Percentiles rank a stretch among this genome's conserved stretches.
Evolutionary conservation across 2,888 invertebrate genomes (phyloP).

Genomic region (Phengaris arion): DNA sequence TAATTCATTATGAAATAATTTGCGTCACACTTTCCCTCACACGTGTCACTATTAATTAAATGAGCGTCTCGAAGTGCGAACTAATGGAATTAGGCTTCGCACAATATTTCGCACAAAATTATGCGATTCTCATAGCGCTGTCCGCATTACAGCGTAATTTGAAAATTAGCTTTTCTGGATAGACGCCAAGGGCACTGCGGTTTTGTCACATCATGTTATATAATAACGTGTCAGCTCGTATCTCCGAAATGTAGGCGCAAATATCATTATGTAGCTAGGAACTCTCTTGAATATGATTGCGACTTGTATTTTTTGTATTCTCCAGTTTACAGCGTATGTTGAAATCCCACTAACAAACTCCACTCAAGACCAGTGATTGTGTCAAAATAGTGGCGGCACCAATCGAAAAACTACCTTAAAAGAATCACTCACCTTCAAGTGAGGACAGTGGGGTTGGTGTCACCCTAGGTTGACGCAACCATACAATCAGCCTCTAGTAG

Average conservation of each 20-base stretch:
- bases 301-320: neutral
- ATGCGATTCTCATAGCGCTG: constrained; percentile 19
- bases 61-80: neutral
- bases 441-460: too few relatives aligned
- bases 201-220: constrained; percentile 33
- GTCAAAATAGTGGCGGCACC: too few relatives aligned
- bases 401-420: too few relatives aligned
- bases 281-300: too few relatives aligned
- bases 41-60: constrained; percentile 7
- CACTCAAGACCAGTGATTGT: too few relatives aligned
- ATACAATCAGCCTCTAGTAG: neutral
- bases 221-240: constrained; percentile 32
- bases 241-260: constrained; percentile 4
- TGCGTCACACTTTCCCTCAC: neutral
- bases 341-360: too few relatives aligned
- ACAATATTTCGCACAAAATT: constrained; percentile 15
- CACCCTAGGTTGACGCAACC: too few relatives aligned
- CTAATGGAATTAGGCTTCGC: constrained; percentile 24
- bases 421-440: too few relatives aligned
- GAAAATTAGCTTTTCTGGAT: constrained; percentile 35
- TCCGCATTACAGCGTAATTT: constrained; percentile 32
- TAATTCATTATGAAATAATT: neutral
- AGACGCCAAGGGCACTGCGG: constrained; percentile 33
- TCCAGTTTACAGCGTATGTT: too few relatives aligned
- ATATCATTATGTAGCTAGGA: too few relatives aligned